Evolutionary conservation across 2,797 vertebrate species (phyloP).

Genomic region (Gadopsis bispinosus): DNA sequence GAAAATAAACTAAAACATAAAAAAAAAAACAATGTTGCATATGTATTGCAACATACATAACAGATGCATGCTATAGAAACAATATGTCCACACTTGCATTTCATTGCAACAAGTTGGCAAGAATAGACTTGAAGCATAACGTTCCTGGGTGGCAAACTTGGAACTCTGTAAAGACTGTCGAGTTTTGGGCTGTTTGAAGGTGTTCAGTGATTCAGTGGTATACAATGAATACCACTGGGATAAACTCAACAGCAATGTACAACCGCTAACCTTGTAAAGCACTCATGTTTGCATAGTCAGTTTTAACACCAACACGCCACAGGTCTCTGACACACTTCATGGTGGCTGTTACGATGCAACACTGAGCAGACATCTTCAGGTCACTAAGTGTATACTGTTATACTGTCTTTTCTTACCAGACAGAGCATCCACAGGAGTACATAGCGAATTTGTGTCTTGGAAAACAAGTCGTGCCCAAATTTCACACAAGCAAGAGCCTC

Average conservation of each 20-base stretch:
- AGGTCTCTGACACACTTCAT: background rate
- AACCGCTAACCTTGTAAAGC: background rate
- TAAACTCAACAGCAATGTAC: background rate
- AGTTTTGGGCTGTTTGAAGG: background rate
- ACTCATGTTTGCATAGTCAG: background rate
- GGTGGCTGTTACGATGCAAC: background rate
- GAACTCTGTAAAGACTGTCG: too few relatives aligned
- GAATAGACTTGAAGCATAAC: background rate
- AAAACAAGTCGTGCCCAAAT: slow-evolving; percentile 96
- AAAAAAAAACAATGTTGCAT: background rate
- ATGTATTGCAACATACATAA: background rate
- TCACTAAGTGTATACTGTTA: background rate
- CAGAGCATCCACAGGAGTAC: slow-evolving; percentile 95
- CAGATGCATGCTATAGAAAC: too few relatives aligned
- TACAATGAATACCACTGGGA: background rate
- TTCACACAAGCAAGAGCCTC: slow-evolving; percentile 96
- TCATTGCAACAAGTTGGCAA: background rate
- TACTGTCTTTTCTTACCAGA: slow-evolving; percentile 89
- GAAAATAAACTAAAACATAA: background rate
- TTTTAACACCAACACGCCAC: background rate
- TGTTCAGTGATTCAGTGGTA: background rate
- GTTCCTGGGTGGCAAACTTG: too few relatives aligned
- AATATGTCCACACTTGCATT: too few relatives aligned
- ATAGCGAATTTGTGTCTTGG: slow-evolving; percentile 92
- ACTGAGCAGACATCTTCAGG: background rate